Conservation (phyloP, 2,113 vertebrate species). For the Bombycilla garrulus region DNA sequence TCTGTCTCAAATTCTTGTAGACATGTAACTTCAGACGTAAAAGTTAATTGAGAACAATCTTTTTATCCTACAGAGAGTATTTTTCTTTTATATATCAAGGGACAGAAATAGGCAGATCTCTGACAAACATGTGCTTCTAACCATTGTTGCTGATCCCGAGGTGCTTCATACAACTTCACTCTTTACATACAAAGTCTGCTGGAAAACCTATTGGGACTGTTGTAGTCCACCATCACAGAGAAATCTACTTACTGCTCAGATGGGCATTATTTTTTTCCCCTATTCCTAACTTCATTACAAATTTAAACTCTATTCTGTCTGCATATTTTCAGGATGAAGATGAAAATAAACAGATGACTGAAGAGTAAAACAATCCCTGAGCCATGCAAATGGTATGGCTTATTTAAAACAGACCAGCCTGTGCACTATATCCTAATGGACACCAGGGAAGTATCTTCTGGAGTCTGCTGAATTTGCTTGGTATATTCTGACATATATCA, state of each 20-base stretch:
- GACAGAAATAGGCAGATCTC: background rate
- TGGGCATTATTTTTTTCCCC: background rate
- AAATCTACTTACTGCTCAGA: background rate
- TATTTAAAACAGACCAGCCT: background rate
- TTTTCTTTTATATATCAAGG: background rate
- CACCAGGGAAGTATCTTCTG: background rate
- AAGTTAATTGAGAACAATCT: background rate
- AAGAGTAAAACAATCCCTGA: background rate
- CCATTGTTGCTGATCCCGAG: background rate
- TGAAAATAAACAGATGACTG: background rate
- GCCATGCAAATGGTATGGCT: background rate
- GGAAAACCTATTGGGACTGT: background rate
- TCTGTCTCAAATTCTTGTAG: background rate
- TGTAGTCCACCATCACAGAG: accelerated
- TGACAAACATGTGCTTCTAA: background rate
- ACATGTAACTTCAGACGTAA: background rate
- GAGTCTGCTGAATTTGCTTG: background rate
- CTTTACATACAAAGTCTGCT: background rate
- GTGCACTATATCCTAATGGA: background rate
- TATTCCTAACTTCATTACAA: background rate
- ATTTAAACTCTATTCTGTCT: background rate
- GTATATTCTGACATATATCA: background rate
- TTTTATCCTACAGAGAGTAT: background rate
- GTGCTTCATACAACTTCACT: background rate
- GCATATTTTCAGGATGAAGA: background rate